Evolutionary conservation across 2,888 invertebrate genomes (phyloP).

Genomic region (Ichneumoninae sp.): DNA sequence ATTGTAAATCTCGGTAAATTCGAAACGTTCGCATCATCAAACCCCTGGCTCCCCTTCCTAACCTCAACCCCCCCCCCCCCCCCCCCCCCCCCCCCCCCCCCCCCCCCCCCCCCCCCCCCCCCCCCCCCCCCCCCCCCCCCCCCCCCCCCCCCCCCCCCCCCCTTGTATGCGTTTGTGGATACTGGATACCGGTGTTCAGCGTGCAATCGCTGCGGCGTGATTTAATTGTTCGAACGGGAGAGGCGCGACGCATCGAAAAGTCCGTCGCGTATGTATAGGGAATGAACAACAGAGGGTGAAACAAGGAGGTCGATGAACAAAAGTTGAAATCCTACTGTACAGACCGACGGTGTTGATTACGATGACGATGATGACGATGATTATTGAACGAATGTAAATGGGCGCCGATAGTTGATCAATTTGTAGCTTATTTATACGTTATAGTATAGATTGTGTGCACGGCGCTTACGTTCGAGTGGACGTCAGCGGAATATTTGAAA

Average conservation of each 20-base stretch:
- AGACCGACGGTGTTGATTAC: slow-evolving; percentile 26
- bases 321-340: slow-evolving; percentile 9
- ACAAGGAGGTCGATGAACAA: slow-evolving; percentile 46
- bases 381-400: slow-evolving; percentile 31
- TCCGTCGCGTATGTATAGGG: slow-evolving; percentile 21
- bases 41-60: not conserved
- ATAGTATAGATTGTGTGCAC: not conserved
- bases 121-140: no score
- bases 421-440: slow-evolving; percentile 6
- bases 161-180: slow-evolving; percentile 6
- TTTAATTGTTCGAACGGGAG: slow-evolving; percentile 65
- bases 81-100: no score
- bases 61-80: not conserved
- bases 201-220: slow-evolving; percentile 44
- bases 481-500: slow-evolving; percentile 9
- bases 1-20: slow-evolving; percentile 68
- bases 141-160: no score
- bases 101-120: no score
- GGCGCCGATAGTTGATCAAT: slow-evolving; percentile 40
- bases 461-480: not conserved
- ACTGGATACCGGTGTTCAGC: slow-evolving; percentile 17
- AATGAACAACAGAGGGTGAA: slow-evolving; percentile 25
- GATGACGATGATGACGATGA: slow-evolving; percentile 43
- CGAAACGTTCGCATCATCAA: slow-evolving; percentile 19
- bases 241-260: slow-evolving; percentile 43